Evolutionary conservation across 2,113 vertebrate species (phyloP), one percentile per base, ranked within the genome.

Genomic region (Mystacornis crossleyi): DNA sequence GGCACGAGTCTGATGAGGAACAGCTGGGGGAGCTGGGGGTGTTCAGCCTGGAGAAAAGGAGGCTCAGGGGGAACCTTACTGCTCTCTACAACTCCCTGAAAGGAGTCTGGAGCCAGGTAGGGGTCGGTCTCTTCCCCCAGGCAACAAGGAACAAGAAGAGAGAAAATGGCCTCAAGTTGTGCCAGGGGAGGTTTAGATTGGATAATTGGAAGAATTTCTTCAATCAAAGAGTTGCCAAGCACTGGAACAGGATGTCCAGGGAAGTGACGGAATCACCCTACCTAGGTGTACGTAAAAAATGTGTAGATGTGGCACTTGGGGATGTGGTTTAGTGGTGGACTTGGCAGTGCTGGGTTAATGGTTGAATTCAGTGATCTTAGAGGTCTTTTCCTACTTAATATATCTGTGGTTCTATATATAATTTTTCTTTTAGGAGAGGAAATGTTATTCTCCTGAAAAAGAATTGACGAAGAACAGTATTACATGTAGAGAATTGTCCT

Each of bases 11-110:
- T 10, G 8, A 9, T 20, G n/a, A 28, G 26, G 19, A 51, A 4
- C 1, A 28, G 34, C 65, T 79, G 61, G 47, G 29, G 16, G 70
- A 54, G 12, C 14, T 48, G 70, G 62, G 11, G 36, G 0, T 42
- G 45, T 8, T 58, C 4, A 53, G 9, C 10, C 10, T 71, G 80
- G 42, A 57, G 64, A 14, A 33, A 34, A 62, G 15, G 25, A 58
- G 17, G 8, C 13, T 66, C 28, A 4, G 18, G 26, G 1, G 10
- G 0, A 3, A n/a, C 8, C 5, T 25, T 5, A 8, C 7, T 0
- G 0, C 23, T 57, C 25, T 21, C 23, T 8, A 9, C 33, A 51
- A 1, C 33, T 71, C 1, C 65, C 36, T 65, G 36, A 40, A 1
- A 45, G 28, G n/a, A 51, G 53, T 7, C 10, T 57, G 33, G 0